Evolutionary conservation across 2,888 invertebrate genomes (phyloP).

Genomic region (Conus canariensis): DNA sequence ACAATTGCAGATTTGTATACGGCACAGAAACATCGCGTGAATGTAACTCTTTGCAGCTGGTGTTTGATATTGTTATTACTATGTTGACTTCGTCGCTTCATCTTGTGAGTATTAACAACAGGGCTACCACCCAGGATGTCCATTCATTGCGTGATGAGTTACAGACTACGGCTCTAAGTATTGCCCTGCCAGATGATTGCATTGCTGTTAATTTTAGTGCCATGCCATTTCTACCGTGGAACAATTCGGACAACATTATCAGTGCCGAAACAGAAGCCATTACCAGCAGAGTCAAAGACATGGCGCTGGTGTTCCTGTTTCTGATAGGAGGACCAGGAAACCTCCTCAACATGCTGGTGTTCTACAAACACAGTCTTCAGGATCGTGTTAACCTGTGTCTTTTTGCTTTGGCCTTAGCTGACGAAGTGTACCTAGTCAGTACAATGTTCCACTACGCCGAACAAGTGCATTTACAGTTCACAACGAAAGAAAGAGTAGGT

Average conservation of each 20-base stretch:
- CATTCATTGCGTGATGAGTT: too few relatives aligned
- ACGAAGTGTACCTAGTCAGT: background rate
- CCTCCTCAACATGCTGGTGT: constrained; percentile 18
- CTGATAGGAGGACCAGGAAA: constrained; percentile 3
- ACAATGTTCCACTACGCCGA: background rate
- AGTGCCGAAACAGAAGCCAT: background rate
- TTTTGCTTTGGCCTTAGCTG: background rate
- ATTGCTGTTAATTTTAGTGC: background rate
- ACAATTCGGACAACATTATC: background rate
- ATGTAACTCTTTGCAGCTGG: too few relatives aligned
- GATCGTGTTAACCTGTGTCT: constrained; percentile 13
- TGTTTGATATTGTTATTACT: too few relatives aligned
- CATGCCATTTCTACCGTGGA: background rate
- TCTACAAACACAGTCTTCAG: background rate
- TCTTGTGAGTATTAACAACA: too few relatives aligned
- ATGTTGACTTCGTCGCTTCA: too few relatives aligned
- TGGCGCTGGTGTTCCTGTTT: background rate
- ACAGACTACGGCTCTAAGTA: too few relatives aligned
- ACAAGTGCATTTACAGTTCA: background rate
- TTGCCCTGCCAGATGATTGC: background rate
- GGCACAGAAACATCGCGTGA: too few relatives aligned
- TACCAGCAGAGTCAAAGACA: too few relatives aligned
- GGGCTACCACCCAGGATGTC: too few relatives aligned
- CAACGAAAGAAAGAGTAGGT: background rate
- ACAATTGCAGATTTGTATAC: too few relatives aligned